phyloP scores from a whole-genome alignment of 2,797 vertebrate species.

The Arnoldichthys spilopterus region DNA sequence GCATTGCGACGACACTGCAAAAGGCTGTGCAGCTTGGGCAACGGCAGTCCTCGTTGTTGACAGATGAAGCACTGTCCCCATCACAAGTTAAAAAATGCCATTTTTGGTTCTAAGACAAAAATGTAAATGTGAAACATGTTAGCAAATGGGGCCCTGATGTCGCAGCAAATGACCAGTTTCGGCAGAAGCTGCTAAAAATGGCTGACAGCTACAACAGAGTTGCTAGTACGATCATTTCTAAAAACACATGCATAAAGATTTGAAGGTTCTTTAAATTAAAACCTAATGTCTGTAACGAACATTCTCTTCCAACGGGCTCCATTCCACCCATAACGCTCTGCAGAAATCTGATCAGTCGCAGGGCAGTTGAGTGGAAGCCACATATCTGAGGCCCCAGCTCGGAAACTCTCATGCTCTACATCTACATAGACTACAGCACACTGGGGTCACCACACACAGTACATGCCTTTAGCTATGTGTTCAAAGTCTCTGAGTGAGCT shows the following conservation, averaged over 20 bases:
- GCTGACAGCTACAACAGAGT: conserved; percentile 26
- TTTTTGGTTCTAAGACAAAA: conserved; percentile 54
- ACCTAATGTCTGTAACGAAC: conserved; percentile 9
- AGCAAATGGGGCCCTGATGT: conserved; percentile 53
- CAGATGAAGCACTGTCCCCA: conserved; percentile 43
- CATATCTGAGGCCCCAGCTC: conserved; percentile 38
- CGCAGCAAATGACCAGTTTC: conserved; percentile 53
- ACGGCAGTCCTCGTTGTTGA: conserved; percentile 26
- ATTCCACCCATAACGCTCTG: conserved; percentile 27
- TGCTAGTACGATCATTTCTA: background rate
- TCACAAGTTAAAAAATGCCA: conserved; percentile 34
- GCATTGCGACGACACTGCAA: background rate
- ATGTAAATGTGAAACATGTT: conserved; percentile 59
- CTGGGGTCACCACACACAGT: background rate
- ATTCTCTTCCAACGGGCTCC: background rate
- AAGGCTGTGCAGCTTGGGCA: conserved; percentile 23
- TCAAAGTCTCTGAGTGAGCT: conserved; percentile 35
- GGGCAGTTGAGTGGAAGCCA: conserved; percentile 7
- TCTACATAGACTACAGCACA: conserved; percentile 8
- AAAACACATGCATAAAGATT: background rate
- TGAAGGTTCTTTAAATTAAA: background rate
- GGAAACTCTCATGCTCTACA: conserved; percentile 17
- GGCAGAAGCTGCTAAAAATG: conserved; percentile 45
- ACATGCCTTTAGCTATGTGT: conserved; percentile 31
- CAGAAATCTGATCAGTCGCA: conserved; percentile 38